Evolutionary conservation across 2,113 vertebrate species (phyloP), one percentile per base, ranked within the genome.

Genomic region (Podarcis cretensis): DNA sequence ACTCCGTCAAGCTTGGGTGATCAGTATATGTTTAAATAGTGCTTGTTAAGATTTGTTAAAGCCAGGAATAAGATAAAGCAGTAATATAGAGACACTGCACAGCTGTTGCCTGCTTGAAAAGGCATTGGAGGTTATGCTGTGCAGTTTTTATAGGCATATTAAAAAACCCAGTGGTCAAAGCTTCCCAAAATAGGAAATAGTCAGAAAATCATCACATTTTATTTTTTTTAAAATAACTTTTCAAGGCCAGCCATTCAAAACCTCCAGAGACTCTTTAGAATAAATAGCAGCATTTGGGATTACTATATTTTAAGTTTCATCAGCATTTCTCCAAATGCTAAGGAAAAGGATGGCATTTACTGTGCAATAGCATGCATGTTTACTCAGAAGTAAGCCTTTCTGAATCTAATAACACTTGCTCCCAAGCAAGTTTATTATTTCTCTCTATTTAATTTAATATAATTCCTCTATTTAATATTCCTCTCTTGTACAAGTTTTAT

Each of bases 21-120:
- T 89, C 43, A 54, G 12, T 23, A 79, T 79, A 43, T 90, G 79
- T 86, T 90, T 92, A 92, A 75, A 82, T 77, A 5, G 30, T 54
- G 83, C 35, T 90, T 92, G 82, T 85, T 95, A 94, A 94, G 91
- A 95, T 90, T 65, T 75, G 86, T n/a, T 83, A 81, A 95, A 93
- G 48, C 9, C 87, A 76, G 37, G 90, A 91, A 83, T 90, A 76
- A 91, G 79, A 81, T 78, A 94, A 89, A 93, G 90, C 86, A 92
- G 90, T 92, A 91, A 93, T 83, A 13, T 88, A 78, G 87, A 86
- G 71, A 85, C 32, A 77, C 10, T 91, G 20, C 91, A 89, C 83
- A 92, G 90, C 88, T 92, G 37, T 59, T 93, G 57, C 32, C 83
- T 89, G 82, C 89, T 93, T 91, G 83, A 90, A 85, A 92, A 27